Evolutionary conservation across 2,797 vertebrate species (phyloP), one percentile per base, ranked within the genome.

Genomic region (Rhodeus uyekii): DNA sequence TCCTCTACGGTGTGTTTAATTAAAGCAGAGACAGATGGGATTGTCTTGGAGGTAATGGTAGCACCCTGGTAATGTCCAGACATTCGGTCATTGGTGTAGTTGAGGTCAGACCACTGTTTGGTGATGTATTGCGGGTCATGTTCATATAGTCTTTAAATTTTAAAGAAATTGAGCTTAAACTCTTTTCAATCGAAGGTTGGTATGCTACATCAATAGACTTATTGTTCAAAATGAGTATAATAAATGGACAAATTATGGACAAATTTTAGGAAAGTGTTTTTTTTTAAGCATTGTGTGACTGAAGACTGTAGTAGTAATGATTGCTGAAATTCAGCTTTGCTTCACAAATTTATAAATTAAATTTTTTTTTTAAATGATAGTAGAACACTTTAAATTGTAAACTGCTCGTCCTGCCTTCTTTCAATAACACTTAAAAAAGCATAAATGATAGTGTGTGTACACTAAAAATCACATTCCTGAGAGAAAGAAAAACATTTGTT

Each of bases 1-100:
- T 78, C 10, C 3, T 42, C 36, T 69, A 9, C 46, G 1, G 27
- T 78, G 18, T 53, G 42, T 83, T 83, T 61, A 76, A 77, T 83
- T 71, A 83, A 83, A 83, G 32, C n/a, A 55, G 55, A 78, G 82
- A 83, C 34, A 13, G 44, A 78, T 78, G 75, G 42, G 42, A 73
- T 71, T 29, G 19, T 60, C 42, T 53, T 53, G 58, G 58, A 71
- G 55, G 10, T 63, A 77, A 76, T 48, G 48, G 18, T 39, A 24
- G 72, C 69, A 74, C 72, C 72, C 36, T 65, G 60, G 80, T 67
- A 76, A 58, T 76, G 48, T 65, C n/a, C 58, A 81, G 69, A 81
- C 71, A 80, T 36, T 42, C 22, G 14, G 73, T 29, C 36, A 60
- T 55, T 74, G 55, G 39, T 63, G 58, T 32, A 32, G 63, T 63